phyloP scores from a whole-genome alignment of 2,113 vertebrate genomes.

The Callorhinus ursinus region DNA sequence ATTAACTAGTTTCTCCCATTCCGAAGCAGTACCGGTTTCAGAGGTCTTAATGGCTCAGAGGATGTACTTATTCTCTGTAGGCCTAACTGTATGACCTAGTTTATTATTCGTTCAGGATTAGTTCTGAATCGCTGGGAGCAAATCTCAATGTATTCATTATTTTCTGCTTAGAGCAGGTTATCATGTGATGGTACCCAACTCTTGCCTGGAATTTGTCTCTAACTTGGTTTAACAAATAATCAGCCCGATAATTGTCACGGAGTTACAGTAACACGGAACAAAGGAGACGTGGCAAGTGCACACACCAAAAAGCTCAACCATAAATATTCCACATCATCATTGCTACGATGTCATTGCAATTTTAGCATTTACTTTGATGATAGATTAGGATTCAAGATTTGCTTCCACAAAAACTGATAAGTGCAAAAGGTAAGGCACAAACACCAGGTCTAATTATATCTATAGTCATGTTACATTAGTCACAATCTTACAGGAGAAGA shows the following conservation, averaged over 20 bases:
- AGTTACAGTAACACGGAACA: constrained; percentile 14
- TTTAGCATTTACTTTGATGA: constrained; percentile 61
- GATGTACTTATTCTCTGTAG: not conserved
- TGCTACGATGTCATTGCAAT: not conserved
- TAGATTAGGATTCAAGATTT: constrained; percentile 71
- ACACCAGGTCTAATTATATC: constrained; percentile 74
- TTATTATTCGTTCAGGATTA: not conserved
- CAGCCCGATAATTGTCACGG: not conserved
- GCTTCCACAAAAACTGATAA: constrained; percentile 40
- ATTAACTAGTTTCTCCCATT: not conserved
- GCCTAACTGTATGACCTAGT: fast-evolving
- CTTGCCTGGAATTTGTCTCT: not conserved
- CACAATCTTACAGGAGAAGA: constrained; percentile 76
- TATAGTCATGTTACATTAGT: constrained; percentile 66
- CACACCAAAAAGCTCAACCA: not conserved
- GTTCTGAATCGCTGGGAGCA: not conserved
- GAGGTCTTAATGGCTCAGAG: not conserved
- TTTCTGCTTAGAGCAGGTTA: not conserved
- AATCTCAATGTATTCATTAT: not conserved
- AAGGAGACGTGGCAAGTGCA: not conserved
- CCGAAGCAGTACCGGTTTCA: not conserved
- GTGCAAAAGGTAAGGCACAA: constrained; percentile 66
- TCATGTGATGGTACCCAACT: not conserved
- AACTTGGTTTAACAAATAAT: constrained; percentile 62
- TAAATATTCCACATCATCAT: not conserved